A percentile compares a stretch with the other conserved stretches of the same genome.
These are phyloP conservation scores for Antigone vipio DNA, from an alignment of 2,113 vertebrate genomes.

Conservation along the genomic window DNA sequence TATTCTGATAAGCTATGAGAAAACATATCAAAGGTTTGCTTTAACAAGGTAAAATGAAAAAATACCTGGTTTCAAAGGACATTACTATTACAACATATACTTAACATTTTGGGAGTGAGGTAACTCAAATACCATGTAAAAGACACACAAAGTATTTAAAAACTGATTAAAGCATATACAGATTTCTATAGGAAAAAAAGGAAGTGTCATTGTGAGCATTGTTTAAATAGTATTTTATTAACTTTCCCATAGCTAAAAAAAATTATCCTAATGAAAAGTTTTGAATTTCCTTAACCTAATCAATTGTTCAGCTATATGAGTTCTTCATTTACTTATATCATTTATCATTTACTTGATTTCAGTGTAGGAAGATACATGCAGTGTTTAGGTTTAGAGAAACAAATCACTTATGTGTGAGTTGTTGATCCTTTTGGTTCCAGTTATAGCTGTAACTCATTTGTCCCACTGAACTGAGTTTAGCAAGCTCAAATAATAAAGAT, in stretches of 20 bases:
- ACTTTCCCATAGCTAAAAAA: not conserved
- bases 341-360: not conserved
- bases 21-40: not conserved
- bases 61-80: not conserved
- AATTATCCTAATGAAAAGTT: not conserved
- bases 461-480: constrained; percentile 23
- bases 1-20: not conserved
- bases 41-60: constrained; percentile 10
- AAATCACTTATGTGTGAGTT: not conserved
- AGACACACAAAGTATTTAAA: not conserved
- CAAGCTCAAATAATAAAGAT: constrained; percentile 14
- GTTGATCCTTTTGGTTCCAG: constrained; percentile 8
- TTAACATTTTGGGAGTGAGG: not conserved
- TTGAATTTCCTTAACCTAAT: not conserved
- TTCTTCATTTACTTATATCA: not conserved
- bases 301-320: not conserved
- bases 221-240: not conserved
- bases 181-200: not conserved
- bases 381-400: not conserved
- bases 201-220: not conserved
- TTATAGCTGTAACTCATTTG: constrained; percentile 23
- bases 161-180: not conserved
- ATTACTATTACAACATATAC: not conserved
- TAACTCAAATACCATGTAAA: not conserved
- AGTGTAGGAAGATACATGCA: not conserved